Conservation (phyloP, 2,113 vertebrate genomes). For the Scomber colias region DNA sequence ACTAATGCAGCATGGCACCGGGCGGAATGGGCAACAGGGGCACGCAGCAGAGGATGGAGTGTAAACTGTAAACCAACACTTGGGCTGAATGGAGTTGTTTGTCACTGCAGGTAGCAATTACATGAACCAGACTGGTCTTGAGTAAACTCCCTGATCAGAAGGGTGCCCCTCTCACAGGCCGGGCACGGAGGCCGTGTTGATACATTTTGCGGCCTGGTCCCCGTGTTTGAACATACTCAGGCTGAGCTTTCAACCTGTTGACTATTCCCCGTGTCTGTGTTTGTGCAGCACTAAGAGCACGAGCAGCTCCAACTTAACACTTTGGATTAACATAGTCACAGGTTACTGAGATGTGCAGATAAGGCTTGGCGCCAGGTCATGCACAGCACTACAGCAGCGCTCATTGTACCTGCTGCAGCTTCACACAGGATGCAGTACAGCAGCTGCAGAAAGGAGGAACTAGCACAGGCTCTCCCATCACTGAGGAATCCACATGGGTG, state of each 20-base stretch:
- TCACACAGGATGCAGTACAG: slow-evolving; percentile 50
- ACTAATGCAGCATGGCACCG: slow-evolving; percentile 58
- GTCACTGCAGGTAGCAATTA: slow-evolving; percentile 74
- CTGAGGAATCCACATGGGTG: slow-evolving; percentile 42
- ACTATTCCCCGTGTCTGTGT: slow-evolving; percentile 60
- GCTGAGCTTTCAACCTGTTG: slow-evolving; percentile 70
- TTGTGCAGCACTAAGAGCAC: slow-evolving; percentile 59
- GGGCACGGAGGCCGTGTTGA: slow-evolving; percentile 45
- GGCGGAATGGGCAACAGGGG: slow-evolving; percentile 56
- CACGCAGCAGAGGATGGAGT: slow-evolving; percentile 49
- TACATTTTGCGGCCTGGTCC: slow-evolving; percentile 56
- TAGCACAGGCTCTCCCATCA: slow-evolving; percentile 42
- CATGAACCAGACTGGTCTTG: slow-evolving; percentile 62
- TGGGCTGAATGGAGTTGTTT: slow-evolving; percentile 80
- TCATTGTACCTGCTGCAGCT: slow-evolving; percentile 43
- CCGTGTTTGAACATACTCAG: slow-evolving; percentile 71
- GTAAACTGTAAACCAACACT: slow-evolving; percentile 68
- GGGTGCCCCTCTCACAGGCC: slow-evolving; percentile 65
- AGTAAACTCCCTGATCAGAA: slow-evolving; percentile 76
- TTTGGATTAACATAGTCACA: slow-evolving; percentile 43
- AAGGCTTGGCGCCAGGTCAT: slow-evolving; percentile 41
- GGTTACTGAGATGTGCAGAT: slow-evolving; percentile 63
- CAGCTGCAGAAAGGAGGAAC: slow-evolving; percentile 68
- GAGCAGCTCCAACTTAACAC: slow-evolving; percentile 22
- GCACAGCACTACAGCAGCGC: slow-evolving; percentile 10